Conservation (phyloP, 2,113 vertebrate genomes). For the Pardalotus punctatus region DNA sequence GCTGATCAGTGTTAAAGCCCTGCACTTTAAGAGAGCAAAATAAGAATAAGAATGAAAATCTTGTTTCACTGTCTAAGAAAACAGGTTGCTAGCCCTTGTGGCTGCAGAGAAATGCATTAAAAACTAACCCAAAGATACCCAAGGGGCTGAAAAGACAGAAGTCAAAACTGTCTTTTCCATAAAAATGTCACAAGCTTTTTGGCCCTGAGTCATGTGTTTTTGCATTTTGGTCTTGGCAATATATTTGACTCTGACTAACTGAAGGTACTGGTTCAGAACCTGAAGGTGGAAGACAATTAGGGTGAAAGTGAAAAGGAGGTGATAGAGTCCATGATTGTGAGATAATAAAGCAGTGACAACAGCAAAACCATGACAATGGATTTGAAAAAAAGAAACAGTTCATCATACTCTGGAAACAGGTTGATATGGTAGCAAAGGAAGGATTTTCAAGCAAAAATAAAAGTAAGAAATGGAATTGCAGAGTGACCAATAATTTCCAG, state of each 20-base stretch:
- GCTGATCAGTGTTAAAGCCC: not conserved
- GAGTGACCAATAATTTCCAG: not conserved
- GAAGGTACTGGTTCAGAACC: not conserved
- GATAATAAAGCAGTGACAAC: not conserved
- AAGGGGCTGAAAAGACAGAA: not conserved
- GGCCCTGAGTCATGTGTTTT: not conserved
- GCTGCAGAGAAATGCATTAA: not conserved
- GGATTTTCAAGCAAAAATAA: not conserved
- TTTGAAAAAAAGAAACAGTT: not conserved
- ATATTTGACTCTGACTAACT: not conserved
- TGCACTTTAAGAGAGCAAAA: not conserved
- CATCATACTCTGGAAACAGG: not conserved
- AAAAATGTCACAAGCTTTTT: not conserved
- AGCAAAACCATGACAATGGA: not conserved
- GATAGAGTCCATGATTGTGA: not conserved
- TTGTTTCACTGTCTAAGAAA: not conserved
- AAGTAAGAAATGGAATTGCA: not conserved
- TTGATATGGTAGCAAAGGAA: not conserved
- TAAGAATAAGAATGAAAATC: not conserved
- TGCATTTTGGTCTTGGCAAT: not conserved
- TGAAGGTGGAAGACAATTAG: not conserved
- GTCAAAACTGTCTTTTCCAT: not conserved
- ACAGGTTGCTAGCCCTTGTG: not conserved
- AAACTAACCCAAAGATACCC: not conserved
- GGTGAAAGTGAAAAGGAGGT: not conserved